Evolutionary conservation across 2,888 invertebrate species (phyloP).

Genomic region (Ctenicera cuprea): DNA sequence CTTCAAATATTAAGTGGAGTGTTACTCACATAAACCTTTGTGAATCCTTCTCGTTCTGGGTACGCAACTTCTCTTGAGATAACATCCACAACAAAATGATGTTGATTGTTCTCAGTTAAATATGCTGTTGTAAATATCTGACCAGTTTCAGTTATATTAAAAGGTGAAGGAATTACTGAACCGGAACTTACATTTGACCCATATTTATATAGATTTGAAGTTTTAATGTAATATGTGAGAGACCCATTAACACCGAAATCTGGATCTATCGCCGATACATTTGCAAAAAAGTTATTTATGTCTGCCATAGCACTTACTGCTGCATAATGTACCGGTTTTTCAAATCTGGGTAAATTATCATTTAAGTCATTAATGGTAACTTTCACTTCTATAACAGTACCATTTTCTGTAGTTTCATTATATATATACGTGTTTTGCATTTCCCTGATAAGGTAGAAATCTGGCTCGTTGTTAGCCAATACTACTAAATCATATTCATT

Average conservation of each 20-base stretch:
- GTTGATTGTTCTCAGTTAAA: slow-evolving; percentile 93
- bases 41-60: slow-evolving; percentile 85
- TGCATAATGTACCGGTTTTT: slow-evolving; percentile 68
- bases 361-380: slow-evolving; percentile 88
- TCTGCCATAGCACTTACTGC: slow-evolving; percentile 87
- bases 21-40: slow-evolving; percentile 78
- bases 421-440: slow-evolving; percentile 73
- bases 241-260: slow-evolving; percentile 91
- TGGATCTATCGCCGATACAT: slow-evolving; percentile 87
- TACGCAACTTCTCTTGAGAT: slow-evolving; percentile 88
- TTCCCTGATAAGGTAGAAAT: slow-evolving; percentile 78
- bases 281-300: slow-evolving; percentile 83
- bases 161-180: slow-evolving; percentile 92
- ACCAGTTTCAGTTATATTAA: slow-evolving; percentile 85
- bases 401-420: slow-evolving; percentile 73
- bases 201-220: slow-evolving; percentile 88
- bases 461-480: slow-evolving; percentile 89
- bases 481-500: slow-evolving; percentile 85
- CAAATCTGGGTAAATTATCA: slow-evolving; percentile 84
- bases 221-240: slow-evolving; percentile 86
- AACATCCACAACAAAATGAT: slow-evolving; percentile 89
- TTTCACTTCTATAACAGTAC: slow-evolving; percentile 82
- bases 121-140: slow-evolving; percentile 85
- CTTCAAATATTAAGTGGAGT: too few species aligned
- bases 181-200: slow-evolving; percentile 86